Base-by-base conservation (phyloP, 1,140 invertebrate genomes). In the Pseudomyrmex cubaensis region DNA sequence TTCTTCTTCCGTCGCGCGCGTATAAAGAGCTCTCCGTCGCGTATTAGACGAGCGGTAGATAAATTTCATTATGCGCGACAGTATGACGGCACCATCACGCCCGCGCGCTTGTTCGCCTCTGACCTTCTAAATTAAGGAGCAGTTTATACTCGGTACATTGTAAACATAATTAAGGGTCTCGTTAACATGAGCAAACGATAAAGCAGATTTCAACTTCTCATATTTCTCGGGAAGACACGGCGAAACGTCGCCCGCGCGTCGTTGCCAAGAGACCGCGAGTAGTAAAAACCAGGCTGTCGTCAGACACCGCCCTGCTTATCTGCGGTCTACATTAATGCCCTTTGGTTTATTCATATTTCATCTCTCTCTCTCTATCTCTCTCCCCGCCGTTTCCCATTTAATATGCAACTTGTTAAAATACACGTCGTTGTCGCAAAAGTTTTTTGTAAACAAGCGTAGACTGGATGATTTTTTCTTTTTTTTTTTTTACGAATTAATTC, bases 121-220 rank as follows among this genome's bases (percentile, higher is more conserved):
- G 85, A 87, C 89, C 78, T 85, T 82, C 82, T 85, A 86, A 87
- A 88, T 88, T 90, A 90, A 90, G 70, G 73, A 87, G 84, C 76
- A 66, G 85, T 90, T 88, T 82, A 83, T 90, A 83, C 87, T 76
- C 76, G 69, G 73, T 76, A 82, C 62, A 90, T 88, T 84, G 87
- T 88, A 90, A 90, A 90, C 87, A 90, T 90, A 90, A 90, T 90
- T 90, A 90, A 88, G 61, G 83, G 86, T 82, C 89, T 90, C 87
- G 87, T 90, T 90, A 90, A 89, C 88, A 78, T 85, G 80, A 80
- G 78, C 87, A 87, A 87, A 87, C 87, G 86, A 88, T 88, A 88
- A 50, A 77, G 86, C 83, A 50, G 69, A 66, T 61, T 50, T 69
- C 74, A 70, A 66, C 59, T 67, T 67, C 66, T 73, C 76, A 70